Base-by-base conservation (phyloP, 1,140 invertebrate species). In the Diachasma alloeum region DNA sequence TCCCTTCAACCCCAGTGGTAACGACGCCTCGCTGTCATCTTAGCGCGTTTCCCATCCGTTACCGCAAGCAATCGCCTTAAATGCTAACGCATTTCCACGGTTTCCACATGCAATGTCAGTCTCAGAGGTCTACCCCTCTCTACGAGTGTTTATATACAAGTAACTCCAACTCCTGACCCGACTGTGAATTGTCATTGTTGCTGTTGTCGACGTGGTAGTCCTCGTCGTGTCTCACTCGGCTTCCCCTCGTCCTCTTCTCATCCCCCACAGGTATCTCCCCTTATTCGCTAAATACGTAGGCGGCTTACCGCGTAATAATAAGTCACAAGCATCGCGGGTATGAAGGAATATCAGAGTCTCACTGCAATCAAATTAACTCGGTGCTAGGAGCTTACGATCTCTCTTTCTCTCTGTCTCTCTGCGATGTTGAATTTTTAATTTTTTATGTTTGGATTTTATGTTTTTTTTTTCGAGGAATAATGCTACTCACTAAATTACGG, bases 101-200 rank as follows among this genome's bases (percentile, higher is more conserved):
- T 79, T 83, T 82, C 78, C 80, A 83, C 73, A 75, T 73, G 72
- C 71, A 71, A 81, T 73, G 82, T 80, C 80, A 81, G 81, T 82
- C 80, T 75, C 81, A 81, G 76, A 75, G 74, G 81, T 72, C 63
- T n/a, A 22, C 75, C 78, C 79, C 80, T 82, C 79, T 76, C 70
- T 82, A 75, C 76, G 76, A 79, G 76, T 67, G 75, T 76, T 73
- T 77, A 78, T 79, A 79, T 79, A 82, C 81, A 81, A 75, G 67
- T 26, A 15, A 15, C 59, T 26, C 24, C 4, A 24, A 66, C 26
- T 66, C 22, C 76, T 82, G 81, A 82, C 78, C 81, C 80, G 81
- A 79, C 78, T 59, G 59, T 79, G 36, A 63, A 73, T 76, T 77
- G 80, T 79, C 81, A 82, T 79, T 81, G 81, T 71, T 75, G 66